Conservation (phyloP, 2,113 vertebrate species). For the Anas platyrhynchos region DNA sequence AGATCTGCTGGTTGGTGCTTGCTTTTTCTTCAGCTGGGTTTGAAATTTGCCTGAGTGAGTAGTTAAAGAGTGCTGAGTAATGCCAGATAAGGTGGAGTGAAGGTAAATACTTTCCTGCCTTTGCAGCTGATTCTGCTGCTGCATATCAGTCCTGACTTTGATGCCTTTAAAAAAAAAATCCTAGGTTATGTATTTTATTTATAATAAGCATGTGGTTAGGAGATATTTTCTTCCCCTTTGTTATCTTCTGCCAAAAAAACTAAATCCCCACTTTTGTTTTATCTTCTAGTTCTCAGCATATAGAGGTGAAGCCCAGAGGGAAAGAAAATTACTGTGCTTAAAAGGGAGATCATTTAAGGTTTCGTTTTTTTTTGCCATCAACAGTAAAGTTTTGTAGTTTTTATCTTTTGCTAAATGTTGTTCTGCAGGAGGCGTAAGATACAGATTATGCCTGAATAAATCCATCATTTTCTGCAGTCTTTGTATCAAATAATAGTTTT, state of each 20-base stretch:
- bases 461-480: background rate
- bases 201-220: background rate
- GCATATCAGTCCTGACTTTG: background rate
- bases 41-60: background rate
- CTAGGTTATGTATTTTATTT: conserved; percentile 14
- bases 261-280: background rate
- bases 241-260: background rate
- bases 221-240: conserved; percentile 3
- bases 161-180: background rate
- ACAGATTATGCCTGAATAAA: background rate
- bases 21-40: background rate
- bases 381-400: background rate
- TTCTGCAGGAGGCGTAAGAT: background rate
- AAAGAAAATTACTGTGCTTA: background rate
- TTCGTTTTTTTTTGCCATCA: background rate
- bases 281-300: background rate
- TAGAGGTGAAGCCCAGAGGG: background rate
- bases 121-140: background rate
- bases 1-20: background rate
- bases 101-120: conserved; percentile 33
- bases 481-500: background rate
- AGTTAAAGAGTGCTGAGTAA: background rate
- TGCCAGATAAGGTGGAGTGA: background rate
- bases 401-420: background rate
- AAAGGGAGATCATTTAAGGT: background rate